Evolutionary conservation across 2,113 vertebrate species (phyloP), one percentile per base, ranked within the genome.

Genomic region (Cromileptes altivelis): DNA sequence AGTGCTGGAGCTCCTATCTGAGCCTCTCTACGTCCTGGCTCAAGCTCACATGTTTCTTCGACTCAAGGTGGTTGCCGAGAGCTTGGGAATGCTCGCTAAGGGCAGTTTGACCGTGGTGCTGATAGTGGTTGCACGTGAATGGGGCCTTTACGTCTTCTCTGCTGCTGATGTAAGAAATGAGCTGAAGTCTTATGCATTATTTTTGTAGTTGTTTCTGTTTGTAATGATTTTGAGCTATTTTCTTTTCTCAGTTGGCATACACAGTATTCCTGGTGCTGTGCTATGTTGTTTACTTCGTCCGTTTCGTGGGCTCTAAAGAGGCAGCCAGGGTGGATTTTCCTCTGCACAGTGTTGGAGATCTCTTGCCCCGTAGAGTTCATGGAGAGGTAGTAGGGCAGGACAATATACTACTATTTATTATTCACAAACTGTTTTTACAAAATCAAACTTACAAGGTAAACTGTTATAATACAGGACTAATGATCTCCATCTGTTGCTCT

Each of bases 11-110:
- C 96, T 99, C 75, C 93, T 99, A 37, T 96, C 95, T 47, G 98
- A 99, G 85, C 98, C 98, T 0, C 92, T 99, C 68, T 99, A 98
- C 97, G 96, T 99, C 76, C 94, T 99, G 92, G 98, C 98, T 78
- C 98, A 98, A 84, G 95, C 95, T 72, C 97, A 99, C 90, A 97
- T 99, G 96, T 97, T 99, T 79, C 93, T 99, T 47, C 96, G 93
- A 13, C 94, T 99, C 53, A 99, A 99, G 96, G 98, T 98, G 82
- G 86, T 97, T 45, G 96, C 97, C 23, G 98, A 99, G 94, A 99
- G 98, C 89, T 90, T 98, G 68, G 97, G 98, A 0, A 93, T 99
- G 68, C 87, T 97, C 53, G 95, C 95, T 37, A 98, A 96, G 94
- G 99, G 98, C 73, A 3, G 96, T 57, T 80, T 99, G 50, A 98